Base-by-base conservation (phyloP, 2,113 vertebrate species). In the Sinosuthora webbiana region DNA sequence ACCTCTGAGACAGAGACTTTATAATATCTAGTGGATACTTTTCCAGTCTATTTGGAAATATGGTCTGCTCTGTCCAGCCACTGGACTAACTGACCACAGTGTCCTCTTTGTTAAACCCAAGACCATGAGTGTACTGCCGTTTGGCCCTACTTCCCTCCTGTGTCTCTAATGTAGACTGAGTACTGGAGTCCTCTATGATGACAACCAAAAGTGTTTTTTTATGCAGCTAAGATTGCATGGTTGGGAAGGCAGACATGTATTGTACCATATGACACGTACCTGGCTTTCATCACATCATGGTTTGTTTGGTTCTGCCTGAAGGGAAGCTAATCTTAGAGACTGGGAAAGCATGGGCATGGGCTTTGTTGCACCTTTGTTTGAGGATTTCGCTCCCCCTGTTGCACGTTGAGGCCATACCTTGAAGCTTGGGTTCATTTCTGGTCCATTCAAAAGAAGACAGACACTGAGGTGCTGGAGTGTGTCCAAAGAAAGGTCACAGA, bases 291-390 rank as follows among this genome's bases (percentile, higher is more conserved):
- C 31, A 27, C 18, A 42, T 21, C 0, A 2, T 4, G 7, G 6
- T 44, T 56, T 31, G 2, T 47, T 45, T 60, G 31, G 11, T 16
- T 31, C 22, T 70, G 8, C 8, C 35, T 45, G 20, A 12, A 52
- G 6, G 11, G 8, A 35, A 13, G 18, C 3, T 49, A 59, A 60
- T 6, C 1, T 1, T 33, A 21, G 6, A 25, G n/a, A 18, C 0
- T 16, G 7, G 9, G 14, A 57, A 2, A 2, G 16, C 15, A 2
- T 10, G 18, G 3, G 4, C 15, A 10, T 6, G 18, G 27, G 6
- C 6, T 75, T 75, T 60, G 3, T 5, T 41, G 10, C 33, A 11
- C 9, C 71, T 71, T 37, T 11, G 7, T 22, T 9, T 44, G 35
- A 73, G 14, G 27, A 11, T 50, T 73, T 73, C 57, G 0, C 4